Percentiles rank a stretch among this genome's conserved stretches.
Evolutionary conservation across 2,113 vertebrate species (phyloP).

Genomic region (Odontophorus gujanensis): DNA sequence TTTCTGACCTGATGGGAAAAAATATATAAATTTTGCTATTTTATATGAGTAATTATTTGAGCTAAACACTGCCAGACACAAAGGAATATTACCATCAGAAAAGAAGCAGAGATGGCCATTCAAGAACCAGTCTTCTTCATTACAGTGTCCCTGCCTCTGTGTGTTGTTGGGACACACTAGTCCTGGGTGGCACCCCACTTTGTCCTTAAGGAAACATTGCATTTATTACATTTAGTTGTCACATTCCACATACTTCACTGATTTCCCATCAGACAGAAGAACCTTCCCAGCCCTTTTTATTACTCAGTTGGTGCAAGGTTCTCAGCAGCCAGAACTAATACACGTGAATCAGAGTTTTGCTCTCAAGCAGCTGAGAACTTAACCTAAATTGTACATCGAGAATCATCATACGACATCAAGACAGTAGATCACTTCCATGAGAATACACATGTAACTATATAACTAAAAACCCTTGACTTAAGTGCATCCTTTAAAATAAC

Average conservation of each 20-base stretch:
- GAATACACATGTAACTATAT: neutral
- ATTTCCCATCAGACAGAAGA: neutral
- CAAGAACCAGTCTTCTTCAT: neutral
- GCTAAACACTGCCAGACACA: neutral
- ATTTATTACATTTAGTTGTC: neutral
- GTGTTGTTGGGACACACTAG: no score
- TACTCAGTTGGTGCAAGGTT: neutral
- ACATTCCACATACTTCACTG: neutral
- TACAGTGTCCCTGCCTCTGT: rapidly evolving
- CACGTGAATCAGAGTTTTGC: neutral
- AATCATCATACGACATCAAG: neutral
- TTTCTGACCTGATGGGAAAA: neutral
- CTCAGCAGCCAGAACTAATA: neutral
- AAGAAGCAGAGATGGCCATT: neutral
- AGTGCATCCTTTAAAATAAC: neutral
- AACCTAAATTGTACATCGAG: neutral
- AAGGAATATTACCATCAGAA: rapidly evolving
- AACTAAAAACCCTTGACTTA: neutral
- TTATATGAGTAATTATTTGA: neutral
- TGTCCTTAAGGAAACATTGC: rapidly evolving
- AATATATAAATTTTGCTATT: no score
- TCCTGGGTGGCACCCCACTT: neutral
- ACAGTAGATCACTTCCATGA: neutral
- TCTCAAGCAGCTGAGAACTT: neutral
- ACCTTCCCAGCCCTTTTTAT: no score